Conservation (phyloP, 2,113 vertebrate genomes). For the Sterrhoptilus dennistouni region DNA sequence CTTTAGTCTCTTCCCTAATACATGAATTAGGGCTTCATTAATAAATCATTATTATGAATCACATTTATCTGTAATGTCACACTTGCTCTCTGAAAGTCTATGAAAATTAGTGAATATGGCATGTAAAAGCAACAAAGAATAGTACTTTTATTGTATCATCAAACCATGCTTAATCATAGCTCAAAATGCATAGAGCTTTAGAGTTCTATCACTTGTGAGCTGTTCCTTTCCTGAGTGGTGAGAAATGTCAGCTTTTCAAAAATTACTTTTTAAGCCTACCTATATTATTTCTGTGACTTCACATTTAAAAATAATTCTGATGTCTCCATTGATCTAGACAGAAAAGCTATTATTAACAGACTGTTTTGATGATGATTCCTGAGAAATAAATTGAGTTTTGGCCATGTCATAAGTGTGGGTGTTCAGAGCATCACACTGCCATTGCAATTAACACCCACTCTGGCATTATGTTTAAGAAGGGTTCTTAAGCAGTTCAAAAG, state of each 20-base stretch:
- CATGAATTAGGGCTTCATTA: not conserved
- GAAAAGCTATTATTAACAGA: not conserved
- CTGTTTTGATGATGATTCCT: not conserved
- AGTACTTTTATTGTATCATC: not conserved
- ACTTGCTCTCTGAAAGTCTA: not conserved
- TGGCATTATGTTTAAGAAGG: not conserved
- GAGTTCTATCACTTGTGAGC: accelerated
- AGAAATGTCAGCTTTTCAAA: not conserved
- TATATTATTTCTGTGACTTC: not conserved
- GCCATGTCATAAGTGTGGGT: not conserved
- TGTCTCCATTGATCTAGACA: not conserved
- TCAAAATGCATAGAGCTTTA: not conserved
- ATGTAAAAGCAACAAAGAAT: not conserved
- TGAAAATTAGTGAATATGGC: not conserved
- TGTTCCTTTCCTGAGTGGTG: not conserved
- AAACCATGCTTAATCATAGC: not conserved
- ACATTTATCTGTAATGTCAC: not conserved
- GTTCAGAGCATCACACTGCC: not conserved
- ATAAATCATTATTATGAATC: not conserved
- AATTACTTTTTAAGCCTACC: not conserved
- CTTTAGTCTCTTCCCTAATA: not conserved
- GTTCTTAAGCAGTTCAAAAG: not conserved
- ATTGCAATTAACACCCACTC: not conserved
- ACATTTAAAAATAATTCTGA: not conserved
- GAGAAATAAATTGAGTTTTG: not conserved